These are phyloP conservation scores for Sycophila sp. DNA, from an alignment of 1,140 invertebrate genomes.

Conservation along the genomic window DNA sequence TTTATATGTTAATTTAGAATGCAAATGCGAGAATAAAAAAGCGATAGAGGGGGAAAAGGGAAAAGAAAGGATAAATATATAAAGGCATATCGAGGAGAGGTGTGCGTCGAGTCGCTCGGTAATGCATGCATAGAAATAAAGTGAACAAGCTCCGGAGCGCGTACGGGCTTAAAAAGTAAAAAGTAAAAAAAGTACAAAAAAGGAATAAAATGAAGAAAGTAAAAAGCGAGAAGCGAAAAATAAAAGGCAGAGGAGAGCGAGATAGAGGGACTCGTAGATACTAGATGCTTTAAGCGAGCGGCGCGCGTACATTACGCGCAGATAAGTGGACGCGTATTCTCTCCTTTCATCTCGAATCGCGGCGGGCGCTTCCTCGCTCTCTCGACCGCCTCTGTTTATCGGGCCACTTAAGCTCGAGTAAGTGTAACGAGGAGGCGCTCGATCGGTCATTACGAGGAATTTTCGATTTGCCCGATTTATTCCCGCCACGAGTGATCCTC, in stretches of 20 bases:
- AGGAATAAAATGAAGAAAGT: too few species aligned
- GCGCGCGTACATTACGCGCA: not conserved
- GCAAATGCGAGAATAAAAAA: not conserved
- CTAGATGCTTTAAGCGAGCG: not conserved
- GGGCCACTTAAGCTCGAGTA: not conserved
- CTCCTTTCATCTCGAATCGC: not conserved
- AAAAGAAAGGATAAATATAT: not conserved
- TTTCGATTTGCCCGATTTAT: too few species aligned
- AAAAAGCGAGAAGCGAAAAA: too few species aligned
- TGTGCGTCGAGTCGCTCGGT: not conserved
- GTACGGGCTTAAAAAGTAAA: too few species aligned
- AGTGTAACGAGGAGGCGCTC: constrained; percentile 3
- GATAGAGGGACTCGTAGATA: not conserved
- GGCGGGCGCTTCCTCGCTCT: not conserved
- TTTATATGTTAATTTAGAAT: constrained; percentile 14
- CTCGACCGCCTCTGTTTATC: too few species aligned
- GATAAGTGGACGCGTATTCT: not conserved
- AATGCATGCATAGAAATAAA: not conserved
- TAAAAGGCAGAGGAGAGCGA: not conserved
- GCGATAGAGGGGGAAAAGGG: not conserved
- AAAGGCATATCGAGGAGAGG: not conserved
- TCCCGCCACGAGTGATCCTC: too few species aligned
- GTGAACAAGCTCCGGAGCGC: not conserved
- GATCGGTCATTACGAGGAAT: not conserved
- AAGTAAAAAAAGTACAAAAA: too few species aligned